Base-by-base conservation (phyloP, 2,113 vertebrate genomes). In the Sceloporus undulatus region DNA sequence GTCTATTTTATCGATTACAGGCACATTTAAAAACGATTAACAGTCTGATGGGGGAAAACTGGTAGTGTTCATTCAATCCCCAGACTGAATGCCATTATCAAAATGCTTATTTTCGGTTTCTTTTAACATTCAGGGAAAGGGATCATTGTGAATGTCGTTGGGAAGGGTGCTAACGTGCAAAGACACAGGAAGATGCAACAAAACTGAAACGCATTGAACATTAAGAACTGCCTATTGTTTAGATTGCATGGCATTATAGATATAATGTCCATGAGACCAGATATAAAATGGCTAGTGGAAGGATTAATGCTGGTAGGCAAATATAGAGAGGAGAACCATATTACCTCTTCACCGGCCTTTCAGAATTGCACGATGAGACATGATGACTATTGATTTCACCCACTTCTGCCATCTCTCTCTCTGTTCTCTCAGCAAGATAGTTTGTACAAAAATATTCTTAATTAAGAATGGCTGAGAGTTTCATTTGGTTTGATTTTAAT, bases 21-120 rank as follows among this genome's bases (percentile, higher is more conserved):
- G 75, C 83, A 88, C 91, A 87, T 93, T 92, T 91, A 91, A 81
- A 91, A 92, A 83, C 80, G 52, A 75, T 94, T 93, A 92, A 70
- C 9, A 62, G 70, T 21, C 38, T n/a, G 87, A 70, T 92, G 79
- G 59, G 77, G 88, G 18, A 16, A 75, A 87, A 79, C 0, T 84
- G 62, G 54, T 81, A 91, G 19, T 10, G 0, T 48, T 91, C 71
- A 6, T 76, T 89, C 77, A 18, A 38, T 84, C 19, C 25, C 16
- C 23, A 85, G 85, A 66, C 79, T 79, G 27, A 88, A 88, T 87
- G 52, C 76, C 84, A 56, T 52, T 2, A 54, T 34, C 48, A 79
- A 76, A 56, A 84, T 76, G 79, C 19, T 82, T 38, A 7, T 89
- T 85, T 79, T 79, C 27, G 34, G 89, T 70, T 10, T 52, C 71